Conservation (phyloP, 1,140 invertebrate species). For the Cydia splendana region DNA sequence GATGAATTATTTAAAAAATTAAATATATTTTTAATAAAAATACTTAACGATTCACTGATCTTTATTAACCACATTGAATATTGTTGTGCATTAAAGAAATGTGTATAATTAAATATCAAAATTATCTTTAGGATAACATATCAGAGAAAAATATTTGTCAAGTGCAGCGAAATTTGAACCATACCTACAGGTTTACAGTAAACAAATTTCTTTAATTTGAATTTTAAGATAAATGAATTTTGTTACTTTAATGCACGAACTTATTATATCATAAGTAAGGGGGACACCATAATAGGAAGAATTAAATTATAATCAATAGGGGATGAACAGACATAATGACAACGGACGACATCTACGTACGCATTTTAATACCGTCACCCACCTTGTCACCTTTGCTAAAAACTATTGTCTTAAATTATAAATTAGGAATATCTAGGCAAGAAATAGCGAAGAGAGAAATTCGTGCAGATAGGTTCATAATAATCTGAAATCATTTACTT, state of each 20-base stretch:
- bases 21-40: not conserved
- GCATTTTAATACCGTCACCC: conserved; percentile 3
- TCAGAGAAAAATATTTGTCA: no score
- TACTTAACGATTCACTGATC: not conserved
- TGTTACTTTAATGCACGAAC: not conserved
- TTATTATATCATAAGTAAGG: not conserved
- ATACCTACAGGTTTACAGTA: no score
- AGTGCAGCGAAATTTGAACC: no score
- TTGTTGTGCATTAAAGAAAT: not conserved
- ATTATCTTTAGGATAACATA: not conserved
- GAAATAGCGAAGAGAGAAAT: conserved; percentile 21
- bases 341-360: not conserved
- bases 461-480: conserved; percentile 31
- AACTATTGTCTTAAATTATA: not conserved
- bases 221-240: not conserved
- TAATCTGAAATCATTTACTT: conserved; percentile 35
- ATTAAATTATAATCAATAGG: not conserved
- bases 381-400: conserved; percentile 4
- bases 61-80: not conserved
- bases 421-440: not conserved
- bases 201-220: no score
- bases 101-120: not conserved
- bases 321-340: not conserved
- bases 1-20: not conserved
- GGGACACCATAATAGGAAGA: not conserved